Base-by-base conservation (phyloP, 2,113 vertebrate genomes). In the Dipodomys stephensi region DNA sequence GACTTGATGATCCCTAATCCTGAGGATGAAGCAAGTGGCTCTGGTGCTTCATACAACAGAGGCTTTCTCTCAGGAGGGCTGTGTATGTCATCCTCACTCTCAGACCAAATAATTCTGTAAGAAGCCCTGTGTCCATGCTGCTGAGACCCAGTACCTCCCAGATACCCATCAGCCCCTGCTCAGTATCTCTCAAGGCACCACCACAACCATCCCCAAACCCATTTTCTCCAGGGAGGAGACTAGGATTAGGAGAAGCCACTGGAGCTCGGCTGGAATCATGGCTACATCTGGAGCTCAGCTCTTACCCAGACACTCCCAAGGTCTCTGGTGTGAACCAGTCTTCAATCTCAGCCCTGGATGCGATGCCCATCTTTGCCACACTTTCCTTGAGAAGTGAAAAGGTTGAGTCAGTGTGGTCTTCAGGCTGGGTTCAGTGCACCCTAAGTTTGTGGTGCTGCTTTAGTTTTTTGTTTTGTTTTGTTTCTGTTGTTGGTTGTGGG, bases 321-420 rank as follows among this genome's bases (percentile, higher is more conserved):
- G 98, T 98, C 96, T 98, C 96, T 1, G 95, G 97, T 0, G 80
- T 97, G 88, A 99, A 99, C 99, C 99, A 99, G 92, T 97, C 92
- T 79, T 97, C 96, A 71, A 98, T 98, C 97, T 99, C 99, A 0
- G 98, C 98, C 96, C 97, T 98, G 90, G 98, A 98, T 0, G 65
- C 96, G 0, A 98, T 98, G 5, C 99, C 99, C 4, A 99, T 97
- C 78, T 98, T 98, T 32, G 95, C 98, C 95, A 99, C 60, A 12
- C 97, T 97, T n/a, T 99, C 98, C 99, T 99, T 92, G 18, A 90
- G 87, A 79, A 39, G 19, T 3, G 27, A 93, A 81, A 85, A 64
- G n/a, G 25, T 4, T 2, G 1, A 71, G 80, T 72, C 53, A 72
- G 49, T 1, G 7, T 27, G 1, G 0, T 20, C 30, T 57, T n/a